These are phyloP conservation scores for Lithophane semibrunnea DNA, from an alignment of 2,888 invertebrate species.

Conservation along the genomic window DNA sequence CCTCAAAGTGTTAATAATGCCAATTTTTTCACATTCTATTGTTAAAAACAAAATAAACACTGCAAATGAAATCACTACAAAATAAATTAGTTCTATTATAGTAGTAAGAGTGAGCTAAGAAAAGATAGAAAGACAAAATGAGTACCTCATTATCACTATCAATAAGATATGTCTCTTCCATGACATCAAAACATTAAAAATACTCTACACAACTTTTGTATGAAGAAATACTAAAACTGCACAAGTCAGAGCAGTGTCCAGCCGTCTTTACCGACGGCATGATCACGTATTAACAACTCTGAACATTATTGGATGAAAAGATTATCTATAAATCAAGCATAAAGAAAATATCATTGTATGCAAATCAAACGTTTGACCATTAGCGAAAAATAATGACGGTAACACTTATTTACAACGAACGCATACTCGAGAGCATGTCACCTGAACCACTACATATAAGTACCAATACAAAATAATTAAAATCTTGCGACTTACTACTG, in stretches of 20 bases:
- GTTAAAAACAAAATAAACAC: conserved; percentile 9
- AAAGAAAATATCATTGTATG: conserved; percentile 84
- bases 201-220: conserved; percentile 51
- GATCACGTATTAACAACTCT: conserved; percentile 65
- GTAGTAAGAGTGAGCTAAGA: conserved; percentile 15
- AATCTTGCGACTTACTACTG: conserved; percentile 81
- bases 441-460: conserved; percentile 74
- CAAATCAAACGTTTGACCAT: conserved; percentile 84
- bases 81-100: conserved; percentile 18
- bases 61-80: conserved; percentile 23
- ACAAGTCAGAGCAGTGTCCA: conserved; percentile 50
- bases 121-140: conserved; percentile 42
- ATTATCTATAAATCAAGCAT: conserved; percentile 77
- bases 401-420: conserved; percentile 76
- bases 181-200: conserved; percentile 66
- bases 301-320: conserved; percentile 69
- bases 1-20: conserved; percentile 22
- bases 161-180: conserved; percentile 80
- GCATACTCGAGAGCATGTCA: conserved; percentile 76
- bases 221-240: conserved; percentile 42
- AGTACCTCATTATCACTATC: conserved; percentile 83
- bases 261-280: conserved; percentile 65
- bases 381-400: conserved; percentile 80
- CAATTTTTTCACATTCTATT: conserved; percentile 36
- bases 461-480: conserved; percentile 72